Percentiles rank a stretch among this genome's conserved stretches.
phyloP scores from a whole-genome alignment of 2,888 invertebrate genomes.

The Pristionchus maxplancki region DNA sequence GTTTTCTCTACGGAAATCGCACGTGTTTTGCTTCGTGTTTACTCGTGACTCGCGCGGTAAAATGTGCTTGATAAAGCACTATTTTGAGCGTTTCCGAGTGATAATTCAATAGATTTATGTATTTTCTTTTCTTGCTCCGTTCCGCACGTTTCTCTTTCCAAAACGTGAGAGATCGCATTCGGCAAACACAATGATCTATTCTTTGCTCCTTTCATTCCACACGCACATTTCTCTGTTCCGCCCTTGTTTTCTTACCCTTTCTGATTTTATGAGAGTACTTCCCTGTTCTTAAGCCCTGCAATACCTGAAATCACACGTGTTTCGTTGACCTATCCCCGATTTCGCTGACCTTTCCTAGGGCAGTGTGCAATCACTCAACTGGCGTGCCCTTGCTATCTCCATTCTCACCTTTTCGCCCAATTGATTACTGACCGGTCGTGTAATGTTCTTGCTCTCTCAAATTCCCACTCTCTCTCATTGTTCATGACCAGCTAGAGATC shows the following conservation, averaged over 20 bases:
- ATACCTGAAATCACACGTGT: background rate
- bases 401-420: background rate
- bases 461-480: background rate
- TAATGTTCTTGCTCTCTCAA: background rate
- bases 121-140: too few relatives aligned
- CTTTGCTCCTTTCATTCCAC: background rate
- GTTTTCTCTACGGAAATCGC: background rate
- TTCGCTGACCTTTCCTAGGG: background rate
- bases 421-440: background rate
- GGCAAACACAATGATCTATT: too few relatives aligned
- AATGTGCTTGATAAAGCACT: too few relatives aligned
- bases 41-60: too few relatives aligned
- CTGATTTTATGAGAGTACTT: too few relatives aligned
- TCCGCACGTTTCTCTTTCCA: background rate
- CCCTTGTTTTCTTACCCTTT: too few relatives aligned
- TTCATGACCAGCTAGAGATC: too few relatives aligned
- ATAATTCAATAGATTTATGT: too few relatives aligned
- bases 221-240: background rate
- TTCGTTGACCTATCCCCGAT: background rate
- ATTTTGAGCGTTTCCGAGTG: too few relatives aligned
- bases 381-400: background rate
- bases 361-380: background rate
- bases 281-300: background rate
- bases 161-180: too few relatives aligned
- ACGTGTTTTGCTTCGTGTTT: background rate